Conservation (phyloP, 1,140 invertebrate genomes). For the Macrobrachium rosenbergii region DNA sequence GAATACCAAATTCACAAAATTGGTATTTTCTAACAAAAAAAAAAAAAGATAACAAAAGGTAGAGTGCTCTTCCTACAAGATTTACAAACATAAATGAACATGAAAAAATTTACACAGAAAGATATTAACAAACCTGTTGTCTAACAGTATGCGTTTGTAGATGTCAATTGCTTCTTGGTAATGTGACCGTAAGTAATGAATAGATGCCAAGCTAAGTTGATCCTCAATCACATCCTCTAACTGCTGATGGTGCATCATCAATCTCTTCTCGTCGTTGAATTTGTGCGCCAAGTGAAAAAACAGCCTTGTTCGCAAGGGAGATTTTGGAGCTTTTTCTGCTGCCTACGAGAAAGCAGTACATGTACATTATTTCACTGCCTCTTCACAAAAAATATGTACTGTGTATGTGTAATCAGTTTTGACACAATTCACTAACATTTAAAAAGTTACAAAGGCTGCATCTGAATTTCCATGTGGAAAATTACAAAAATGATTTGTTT, state of each 20-base stretch:
- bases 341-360: conserved; percentile 68
- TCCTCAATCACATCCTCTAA: conserved; percentile 92
- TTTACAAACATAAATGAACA: background rate
- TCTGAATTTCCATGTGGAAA: too few species aligned
- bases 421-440: too few species aligned
- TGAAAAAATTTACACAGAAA: background rate
- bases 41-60: too few species aligned
- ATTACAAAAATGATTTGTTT: too few species aligned
- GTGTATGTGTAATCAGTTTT: too few species aligned
- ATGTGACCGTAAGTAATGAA: conserved; percentile 95
- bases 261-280: conserved; percentile 85
- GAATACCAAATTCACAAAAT: too few species aligned
- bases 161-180: conserved; percentile 99
- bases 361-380: too few species aligned
- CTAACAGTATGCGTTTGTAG: conserved; percentile 93
- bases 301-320: conserved; percentile 81
- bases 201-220: conserved; percentile 94
- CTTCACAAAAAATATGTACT: too few species aligned
- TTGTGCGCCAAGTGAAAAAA: conserved; percentile 96
- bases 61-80: background rate
- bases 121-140: conserved; percentile 80
- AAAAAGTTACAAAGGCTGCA: background rate
- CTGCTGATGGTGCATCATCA: conserved; percentile 86
- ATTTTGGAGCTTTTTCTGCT: conserved; percentile 74
- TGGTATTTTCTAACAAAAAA: too few species aligned